Base-by-base conservation (phyloP, 2,113 vertebrate species). In the Nibea coibor region DNA sequence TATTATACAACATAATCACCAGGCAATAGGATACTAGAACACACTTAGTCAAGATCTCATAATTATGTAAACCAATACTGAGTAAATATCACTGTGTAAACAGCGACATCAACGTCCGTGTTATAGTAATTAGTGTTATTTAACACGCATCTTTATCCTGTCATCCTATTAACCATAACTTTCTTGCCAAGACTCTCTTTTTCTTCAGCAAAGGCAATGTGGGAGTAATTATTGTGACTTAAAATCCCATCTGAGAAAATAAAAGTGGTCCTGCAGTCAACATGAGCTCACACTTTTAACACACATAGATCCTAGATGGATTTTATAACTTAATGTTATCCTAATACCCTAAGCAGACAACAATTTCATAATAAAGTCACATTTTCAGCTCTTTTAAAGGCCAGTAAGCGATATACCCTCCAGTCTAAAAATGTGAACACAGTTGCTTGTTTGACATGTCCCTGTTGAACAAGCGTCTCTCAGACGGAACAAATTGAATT, bases 401-500 rank as follows among this genome's bases (percentile, higher is more conserved):
- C 51, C 26, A 53, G 2, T 56, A 20, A 15, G 47, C 19, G 63
- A 7, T 66, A 43, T 35, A 39, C 5, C 15, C 48, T 67, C 8
- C 39, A 61, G 58, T 19, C 22, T 47, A 68, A 66, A 78, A 72
- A 50, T 47, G 19, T 59, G 42, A 57, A 59, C 31, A 67, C 53
- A 35, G 51, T 16, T 53, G 42, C 54, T 87, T 82, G 84, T 83
- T 83, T 63, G 51, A 79, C 66, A 70, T 75, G 56, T 65, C 61
- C 47, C 57, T 76, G 76, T 82, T 67, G 28, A 83, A 63, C 31
- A 51, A 17, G 1, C 35, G 6, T 78, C 75, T 72, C 75, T 86
- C 79, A 80, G 71, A 75, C 85, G 80, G 82, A 91, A 87, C 87
- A 72, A 85, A 92, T 79, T 78, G 53, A 67, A 80, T 88, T 88